Conservation (phyloP, 1,140 invertebrate genomes). For the Charaxes varanes region DNA sequence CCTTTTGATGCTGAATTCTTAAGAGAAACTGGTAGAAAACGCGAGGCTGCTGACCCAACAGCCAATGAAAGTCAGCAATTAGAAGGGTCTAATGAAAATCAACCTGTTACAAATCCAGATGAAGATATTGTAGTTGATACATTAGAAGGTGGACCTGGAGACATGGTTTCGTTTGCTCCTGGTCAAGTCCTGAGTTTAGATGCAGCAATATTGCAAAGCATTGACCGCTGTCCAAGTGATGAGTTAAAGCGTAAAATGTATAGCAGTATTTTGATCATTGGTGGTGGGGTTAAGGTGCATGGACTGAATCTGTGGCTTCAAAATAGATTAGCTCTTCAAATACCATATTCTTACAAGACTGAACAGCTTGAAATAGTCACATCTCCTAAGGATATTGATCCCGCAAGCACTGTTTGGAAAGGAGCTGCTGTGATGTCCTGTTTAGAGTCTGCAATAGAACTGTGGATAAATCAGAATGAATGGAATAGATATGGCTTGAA, state of each 20-base stretch:
- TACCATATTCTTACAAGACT: conserved; percentile 84
- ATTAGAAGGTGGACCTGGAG: conserved; percentile 77
- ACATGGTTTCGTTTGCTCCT: conserved; percentile 79
- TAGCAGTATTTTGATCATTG: conserved; percentile 92
- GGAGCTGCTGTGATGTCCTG: conserved; percentile 95
- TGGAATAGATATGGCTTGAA: conserved; percentile 91
- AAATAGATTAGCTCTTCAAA: conserved; percentile 88
- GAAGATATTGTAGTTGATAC: conserved; percentile 88
- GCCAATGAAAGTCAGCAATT: conserved; percentile 80
- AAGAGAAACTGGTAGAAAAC: conserved; percentile 86
- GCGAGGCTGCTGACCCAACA: conserved; percentile 59
- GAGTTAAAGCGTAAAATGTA: conserved; percentile 97
- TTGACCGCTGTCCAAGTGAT: conserved; percentile 90
- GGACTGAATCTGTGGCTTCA: conserved; percentile 92
- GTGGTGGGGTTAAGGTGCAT: conserved; percentile 91
- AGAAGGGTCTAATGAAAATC: conserved; percentile 66
- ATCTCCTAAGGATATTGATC: conserved; percentile 91
- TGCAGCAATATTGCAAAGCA: conserved; percentile 92
- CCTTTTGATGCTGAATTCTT: conserved; percentile 95
- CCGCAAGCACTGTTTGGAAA: conserved; percentile 93
- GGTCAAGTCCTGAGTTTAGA: conserved; percentile 91
- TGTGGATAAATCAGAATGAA: conserved; percentile 92
- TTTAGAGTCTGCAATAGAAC: conserved; percentile 92
- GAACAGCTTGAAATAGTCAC: conserved; percentile 90
- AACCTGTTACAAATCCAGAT: conserved; percentile 73